A percentile compares a stretch with the other conserved stretches of the same genome.
phyloP scores from a whole-genome alignment of 2,888 invertebrate genomes.

The Parnassius glacialis region DNA sequence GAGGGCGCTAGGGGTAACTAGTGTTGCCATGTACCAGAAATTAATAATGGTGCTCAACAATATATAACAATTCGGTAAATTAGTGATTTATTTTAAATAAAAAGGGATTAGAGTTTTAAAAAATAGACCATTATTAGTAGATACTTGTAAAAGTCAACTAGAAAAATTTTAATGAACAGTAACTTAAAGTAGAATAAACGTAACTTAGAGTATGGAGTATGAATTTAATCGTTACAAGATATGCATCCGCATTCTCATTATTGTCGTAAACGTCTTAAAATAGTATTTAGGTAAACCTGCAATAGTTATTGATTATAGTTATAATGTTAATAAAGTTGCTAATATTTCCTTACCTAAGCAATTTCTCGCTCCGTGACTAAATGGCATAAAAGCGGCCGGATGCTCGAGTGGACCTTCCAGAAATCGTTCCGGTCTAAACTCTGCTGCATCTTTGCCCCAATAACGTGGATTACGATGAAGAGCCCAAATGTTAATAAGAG shows the following conservation, averaged over 20 bases:
- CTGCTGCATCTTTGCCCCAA: constrained; percentile 52
- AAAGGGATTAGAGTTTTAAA: no score
- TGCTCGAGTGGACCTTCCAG: constrained; percentile 38
- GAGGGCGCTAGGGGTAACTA: no score
- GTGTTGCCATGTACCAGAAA: no score
- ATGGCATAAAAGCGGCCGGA: constrained; percentile 45
- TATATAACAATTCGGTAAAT: no score
- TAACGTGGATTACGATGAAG: constrained; percentile 51
- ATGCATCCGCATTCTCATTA: not conserved
- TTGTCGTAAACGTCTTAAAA: not conserved
- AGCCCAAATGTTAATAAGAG: constrained; percentile 43
- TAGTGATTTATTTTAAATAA: no score
- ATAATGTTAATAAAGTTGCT: no score
- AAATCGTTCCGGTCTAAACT: constrained; percentile 55
- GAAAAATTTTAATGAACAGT: not conserved
- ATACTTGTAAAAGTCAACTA: not conserved
- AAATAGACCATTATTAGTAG: no score
- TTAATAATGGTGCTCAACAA: no score
- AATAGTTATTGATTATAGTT: no score
- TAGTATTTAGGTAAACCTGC: not conserved
- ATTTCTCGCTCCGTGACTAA: constrained; percentile 46
- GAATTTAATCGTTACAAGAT: not conserved
- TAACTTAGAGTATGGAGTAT: not conserved
- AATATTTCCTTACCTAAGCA: constrained; percentile 43
- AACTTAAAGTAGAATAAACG: not conserved